Base-by-base conservation (phyloP, 2,888 invertebrate species). In the Cephus nigrinus region DNA sequence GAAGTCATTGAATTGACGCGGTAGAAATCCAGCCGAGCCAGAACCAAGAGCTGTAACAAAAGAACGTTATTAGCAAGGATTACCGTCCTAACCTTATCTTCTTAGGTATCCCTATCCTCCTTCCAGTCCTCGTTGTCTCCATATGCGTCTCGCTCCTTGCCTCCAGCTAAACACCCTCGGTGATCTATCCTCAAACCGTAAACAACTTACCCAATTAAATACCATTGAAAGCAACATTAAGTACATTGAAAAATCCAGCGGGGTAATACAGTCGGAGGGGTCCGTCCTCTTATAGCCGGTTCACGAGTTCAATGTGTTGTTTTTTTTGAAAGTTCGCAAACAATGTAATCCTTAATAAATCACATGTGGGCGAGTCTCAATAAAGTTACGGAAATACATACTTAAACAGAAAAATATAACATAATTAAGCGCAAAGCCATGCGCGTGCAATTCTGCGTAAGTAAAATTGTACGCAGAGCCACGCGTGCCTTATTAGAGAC, bases 11-110 rank as follows among this genome's bases (percentile, higher is more conserved):
- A 90, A 88, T 75, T 84, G 80, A 9, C 72, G 78, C 4, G 90
- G 89, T 72, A 90, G 84, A 79, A 90, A 89, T 34, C 84, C 83
- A 12, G 78, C 55, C 40, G 76, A 79, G 68, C 88, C 84, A 68
- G 82, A 78, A 68, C 88, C 88, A 76, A 92, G 82, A 31, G 91
- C 92, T 92, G 86, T 11, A 87, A 87, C 77, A 77, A 72, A 75
- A 77, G 76, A 78, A 80, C 34, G 71, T 75, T 68, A 74, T 71
- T 71, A 71, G 71, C 71, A 33, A 33, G 33, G 71, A 31, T 71
- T 30, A 31, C 55, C 55, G 55, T 55, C 55, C 9, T 55, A 55
- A 23, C 55, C 55, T 23, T 55, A 55, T 55, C 23, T 55, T 55
- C 55, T 55, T 23, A 23, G 40, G 40, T 55, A 55, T 55, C 71